Conservation (phyloP, 2,797 vertebrate species). For the Onychomys leucogaster region DNA sequence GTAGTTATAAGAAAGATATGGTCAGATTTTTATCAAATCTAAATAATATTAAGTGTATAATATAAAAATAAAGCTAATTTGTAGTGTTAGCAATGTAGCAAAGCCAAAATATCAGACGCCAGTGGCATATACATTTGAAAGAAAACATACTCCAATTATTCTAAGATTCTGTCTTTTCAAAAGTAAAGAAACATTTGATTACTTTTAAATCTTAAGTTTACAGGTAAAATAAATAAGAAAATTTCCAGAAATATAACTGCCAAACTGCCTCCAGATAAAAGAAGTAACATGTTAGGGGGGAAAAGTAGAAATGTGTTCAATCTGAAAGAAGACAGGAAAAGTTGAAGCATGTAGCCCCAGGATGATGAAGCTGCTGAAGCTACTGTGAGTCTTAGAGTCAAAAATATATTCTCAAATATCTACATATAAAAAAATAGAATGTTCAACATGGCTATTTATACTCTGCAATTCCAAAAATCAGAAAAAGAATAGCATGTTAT, state of each 20-base stretch:
- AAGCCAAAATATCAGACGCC: not conserved
- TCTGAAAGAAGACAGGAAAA: not conserved
- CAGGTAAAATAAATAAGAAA: not conserved
- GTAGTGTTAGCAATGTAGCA: not conserved
- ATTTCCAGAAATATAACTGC: not conserved
- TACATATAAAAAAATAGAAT: slow-evolving; percentile 15
- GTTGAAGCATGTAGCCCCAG: not conserved
- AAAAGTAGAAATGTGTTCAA: not conserved
- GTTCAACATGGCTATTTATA: not conserved
- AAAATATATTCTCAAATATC: not conserved
- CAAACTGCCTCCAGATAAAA: not conserved
- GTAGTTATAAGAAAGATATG: not conserved
- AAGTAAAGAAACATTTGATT: slow-evolving; percentile 7
- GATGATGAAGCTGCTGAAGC: not conserved
- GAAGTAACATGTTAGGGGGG: not conserved
- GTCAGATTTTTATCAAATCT: not conserved
- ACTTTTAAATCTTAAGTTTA: slow-evolving; percentile 1
- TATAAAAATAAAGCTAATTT: not conserved
- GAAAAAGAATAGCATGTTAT: not conserved
- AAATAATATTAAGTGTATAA: not conserved
- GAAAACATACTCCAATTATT: not conserved
- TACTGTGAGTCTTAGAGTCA: not conserved
- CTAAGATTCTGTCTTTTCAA: slow-evolving; percentile 7
- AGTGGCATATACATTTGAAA: not conserved
- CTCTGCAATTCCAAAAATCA: not conserved